Conservation (phyloP, 2,797 vertebrate species). For the Tolypeutes matacus region DNA sequence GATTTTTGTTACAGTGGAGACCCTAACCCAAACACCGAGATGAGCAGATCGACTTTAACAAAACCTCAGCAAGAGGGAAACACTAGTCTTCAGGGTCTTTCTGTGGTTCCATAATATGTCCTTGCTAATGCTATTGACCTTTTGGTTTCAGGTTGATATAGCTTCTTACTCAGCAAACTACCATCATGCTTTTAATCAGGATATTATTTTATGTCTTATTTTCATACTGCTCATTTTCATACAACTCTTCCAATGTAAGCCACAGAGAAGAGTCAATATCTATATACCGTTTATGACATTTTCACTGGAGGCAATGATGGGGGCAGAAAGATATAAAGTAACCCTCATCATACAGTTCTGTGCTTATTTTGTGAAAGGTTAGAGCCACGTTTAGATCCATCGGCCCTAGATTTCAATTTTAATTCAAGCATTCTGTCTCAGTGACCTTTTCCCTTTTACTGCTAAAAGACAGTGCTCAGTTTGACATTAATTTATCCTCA, state of each 20-base stretch:
- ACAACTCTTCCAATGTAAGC: background rate
- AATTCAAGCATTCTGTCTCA: constrained; percentile 74
- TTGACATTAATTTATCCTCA: constrained; percentile 77
- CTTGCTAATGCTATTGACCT: background rate
- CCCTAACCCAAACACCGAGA: constrained; percentile 54
- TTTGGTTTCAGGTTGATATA: background rate
- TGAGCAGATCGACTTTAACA: constrained; percentile 66
- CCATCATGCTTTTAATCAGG: background rate
- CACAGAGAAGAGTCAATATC: constrained; percentile 59
- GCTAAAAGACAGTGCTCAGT: constrained; percentile 59
- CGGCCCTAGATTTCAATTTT: constrained; percentile 77
- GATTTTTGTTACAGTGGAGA: constrained; percentile 77
- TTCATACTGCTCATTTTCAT: constrained; percentile 58
- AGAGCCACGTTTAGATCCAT: constrained; percentile 70
- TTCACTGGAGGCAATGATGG: constrained; percentile 50
- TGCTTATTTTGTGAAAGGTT: constrained; percentile 80
- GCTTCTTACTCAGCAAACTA: background rate
- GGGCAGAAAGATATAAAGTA: constrained; percentile 5
- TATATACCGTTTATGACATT: constrained; percentile 60
- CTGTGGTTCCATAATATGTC: background rate
- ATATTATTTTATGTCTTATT: constrained; percentile 47
- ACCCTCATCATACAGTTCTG: constrained; percentile 46
- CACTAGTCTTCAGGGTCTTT: background rate
- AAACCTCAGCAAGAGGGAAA: background rate
- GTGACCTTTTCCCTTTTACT: constrained; percentile 77